phyloP scores from a whole-genome alignment of 2,888 invertebrate species.

The Tribolium freemani region DNA sequence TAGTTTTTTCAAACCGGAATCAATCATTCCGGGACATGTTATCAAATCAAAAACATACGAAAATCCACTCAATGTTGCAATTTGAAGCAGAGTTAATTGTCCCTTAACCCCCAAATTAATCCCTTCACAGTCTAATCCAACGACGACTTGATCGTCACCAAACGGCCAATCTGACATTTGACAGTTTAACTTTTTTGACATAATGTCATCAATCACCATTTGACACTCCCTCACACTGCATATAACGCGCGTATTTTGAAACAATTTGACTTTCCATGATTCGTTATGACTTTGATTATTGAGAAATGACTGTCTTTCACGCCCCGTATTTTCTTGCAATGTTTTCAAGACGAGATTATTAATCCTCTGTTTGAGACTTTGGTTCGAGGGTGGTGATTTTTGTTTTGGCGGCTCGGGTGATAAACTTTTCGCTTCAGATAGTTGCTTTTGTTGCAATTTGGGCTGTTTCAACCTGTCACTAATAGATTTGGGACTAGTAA shows the following conservation, averaged over 20 bases:
- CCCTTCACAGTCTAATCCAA: slow-evolving; percentile 94
- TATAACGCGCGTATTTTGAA: slow-evolving; percentile 87
- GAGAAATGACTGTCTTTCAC: slow-evolving; percentile 69
- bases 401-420: slow-evolving; percentile 55
- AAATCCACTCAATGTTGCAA: slow-evolving; percentile 86
- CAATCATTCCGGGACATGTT: slow-evolving; percentile 85
- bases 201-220: slow-evolving; percentile 81
- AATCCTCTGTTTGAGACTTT: slow-evolving; percentile 89
- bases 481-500: slow-evolving; percentile 59
- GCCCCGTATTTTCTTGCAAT: slow-evolving; percentile 86
- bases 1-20: slow-evolving; percentile 84
- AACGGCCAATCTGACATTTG: slow-evolving; percentile 62
- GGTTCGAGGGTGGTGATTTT: slow-evolving; percentile 70
- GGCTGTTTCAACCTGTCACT: slow-evolving; percentile 65
- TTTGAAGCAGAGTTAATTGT: slow-evolving; percentile 87
- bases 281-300: slow-evolving; percentile 70
- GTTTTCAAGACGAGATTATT: slow-evolving; percentile 91
- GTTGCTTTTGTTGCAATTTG: slow-evolving; percentile 60
- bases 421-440: slow-evolving; percentile 56
- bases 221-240: slow-evolving; percentile 84
- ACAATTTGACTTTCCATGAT: slow-evolving; percentile 84
- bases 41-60: slow-evolving; percentile 91
- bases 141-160: slow-evolving; percentile 70
- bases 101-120: slow-evolving; percentile 92
- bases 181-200: slow-evolving; percentile 57